Evolutionary conservation across 2,888 invertebrate species (phyloP).

Genomic region (Trachelus iudaicus): DNA sequence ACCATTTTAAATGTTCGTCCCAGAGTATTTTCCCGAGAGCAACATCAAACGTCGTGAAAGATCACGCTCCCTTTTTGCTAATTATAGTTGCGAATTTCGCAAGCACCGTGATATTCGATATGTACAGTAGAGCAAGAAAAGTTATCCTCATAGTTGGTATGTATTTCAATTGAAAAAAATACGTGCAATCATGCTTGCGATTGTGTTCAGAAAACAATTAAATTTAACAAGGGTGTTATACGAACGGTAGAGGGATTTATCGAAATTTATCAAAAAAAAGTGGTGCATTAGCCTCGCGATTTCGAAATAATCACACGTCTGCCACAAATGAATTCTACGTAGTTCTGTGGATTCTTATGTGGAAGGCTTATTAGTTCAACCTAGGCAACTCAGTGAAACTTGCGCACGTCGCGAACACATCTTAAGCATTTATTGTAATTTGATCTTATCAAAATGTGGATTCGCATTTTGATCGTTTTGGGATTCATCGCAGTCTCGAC

Average conservation of each 20-base stretch:
- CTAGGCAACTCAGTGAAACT: conserved; percentile 25
- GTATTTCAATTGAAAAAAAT: conserved; percentile 39
- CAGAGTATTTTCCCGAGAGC: background rate
- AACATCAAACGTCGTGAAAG: background rate
- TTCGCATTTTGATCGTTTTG: conserved; percentile 25
- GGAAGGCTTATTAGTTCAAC: conserved; percentile 31
- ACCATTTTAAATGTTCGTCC: background rate
- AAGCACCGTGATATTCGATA: conserved; percentile 27
- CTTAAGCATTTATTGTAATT: background rate
- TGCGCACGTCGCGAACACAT: conserved; percentile 18
- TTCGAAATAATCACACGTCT: conserved; percentile 52
- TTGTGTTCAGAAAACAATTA: conserved; percentile 33
- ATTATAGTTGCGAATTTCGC: conserved; percentile 23
- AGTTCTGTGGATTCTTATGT: conserved; percentile 37
- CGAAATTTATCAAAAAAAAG: conserved; percentile 41
- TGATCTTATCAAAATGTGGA: conserved; percentile 31
- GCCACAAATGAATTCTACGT: conserved; percentile 41
- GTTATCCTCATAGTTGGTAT: conserved; percentile 8
- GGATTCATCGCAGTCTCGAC: conserved; percentile 17
- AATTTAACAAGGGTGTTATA: conserved; percentile 16
- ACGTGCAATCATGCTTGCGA: conserved; percentile 22
- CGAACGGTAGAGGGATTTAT: conserved; percentile 20
- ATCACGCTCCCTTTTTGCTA: conserved; percentile 13
- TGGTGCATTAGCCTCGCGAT: conserved; percentile 47
- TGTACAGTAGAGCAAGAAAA: background rate